Percentiles rank a stretch among this genome's conserved stretches.
phyloP scores from a whole-genome alignment of 2,797 vertebrate species.

The Miichthys miiuy region DNA sequence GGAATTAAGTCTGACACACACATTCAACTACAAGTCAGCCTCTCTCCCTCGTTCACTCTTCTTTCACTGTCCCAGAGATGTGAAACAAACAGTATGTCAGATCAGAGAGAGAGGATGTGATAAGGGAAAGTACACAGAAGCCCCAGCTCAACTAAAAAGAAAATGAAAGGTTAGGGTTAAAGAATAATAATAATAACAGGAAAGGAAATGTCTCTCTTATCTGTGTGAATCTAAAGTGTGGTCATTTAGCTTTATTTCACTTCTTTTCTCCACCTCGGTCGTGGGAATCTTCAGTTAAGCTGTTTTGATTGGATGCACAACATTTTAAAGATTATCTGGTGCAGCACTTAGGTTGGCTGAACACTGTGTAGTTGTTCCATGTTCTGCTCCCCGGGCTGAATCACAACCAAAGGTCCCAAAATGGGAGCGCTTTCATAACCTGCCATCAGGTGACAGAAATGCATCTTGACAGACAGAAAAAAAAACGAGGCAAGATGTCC shows the following conservation, averaged over 20 bases:
- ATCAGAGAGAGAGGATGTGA: constrained; percentile 51
- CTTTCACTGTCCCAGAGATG: constrained; percentile 27
- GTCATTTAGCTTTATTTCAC: neutral
- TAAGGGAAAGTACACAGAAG: constrained; percentile 29
- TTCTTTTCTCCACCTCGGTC: neutral
- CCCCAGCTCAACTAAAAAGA: constrained; percentile 3
- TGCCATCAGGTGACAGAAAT: constrained; percentile 22
- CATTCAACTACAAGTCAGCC: constrained; percentile 49
- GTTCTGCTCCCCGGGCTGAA: constrained; percentile 3
- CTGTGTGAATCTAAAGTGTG: constrained; percentile 1
- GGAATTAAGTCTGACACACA: constrained; percentile 55
- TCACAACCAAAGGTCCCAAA: constrained; percentile 3
- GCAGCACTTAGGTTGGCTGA: neutral
- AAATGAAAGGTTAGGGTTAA: constrained; percentile 22
- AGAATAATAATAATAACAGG: constrained; percentile 23
- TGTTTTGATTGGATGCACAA: constrained; percentile 6
- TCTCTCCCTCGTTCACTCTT: constrained; percentile 13
- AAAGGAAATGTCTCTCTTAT: constrained; percentile 22
- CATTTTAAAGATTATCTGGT: constrained; percentile 1
- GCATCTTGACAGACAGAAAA: constrained; percentile 16
- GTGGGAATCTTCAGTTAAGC: constrained; percentile 1
- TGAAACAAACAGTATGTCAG: constrained; percentile 43
- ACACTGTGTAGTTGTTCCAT: constrained; percentile 8
- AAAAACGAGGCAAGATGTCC: neutral
- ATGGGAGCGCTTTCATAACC: constrained; percentile 12